These are phyloP conservation scores for Monochamus alternatus DNA, from an alignment of 2,888 invertebrate genomes.

Conservation along the genomic window DNA sequence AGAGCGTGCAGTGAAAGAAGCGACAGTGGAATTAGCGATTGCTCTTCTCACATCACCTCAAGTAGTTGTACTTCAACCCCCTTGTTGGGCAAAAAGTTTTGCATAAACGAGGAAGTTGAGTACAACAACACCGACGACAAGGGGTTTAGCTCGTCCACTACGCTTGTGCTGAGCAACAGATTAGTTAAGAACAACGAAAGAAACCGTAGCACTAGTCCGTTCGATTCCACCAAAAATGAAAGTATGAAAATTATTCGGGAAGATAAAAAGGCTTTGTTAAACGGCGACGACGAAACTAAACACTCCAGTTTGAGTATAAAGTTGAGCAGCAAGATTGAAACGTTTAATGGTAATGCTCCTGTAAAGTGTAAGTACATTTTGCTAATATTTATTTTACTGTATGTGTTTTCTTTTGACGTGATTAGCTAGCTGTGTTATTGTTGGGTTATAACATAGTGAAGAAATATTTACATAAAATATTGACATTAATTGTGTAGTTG, in stretches of 20 bases:
- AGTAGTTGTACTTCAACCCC: slow-evolving; percentile 63
- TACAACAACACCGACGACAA: slow-evolving; percentile 34
- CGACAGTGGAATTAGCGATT: slow-evolving; percentile 75
- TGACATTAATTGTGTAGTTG: no score
- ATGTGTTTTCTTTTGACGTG: background rate
- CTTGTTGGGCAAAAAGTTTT: slow-evolving; percentile 65
- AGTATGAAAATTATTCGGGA: slow-evolving; percentile 16
- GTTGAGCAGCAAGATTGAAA: slow-evolving; percentile 55
- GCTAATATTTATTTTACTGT: slow-evolving; percentile 14
- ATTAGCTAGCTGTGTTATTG: background rate
- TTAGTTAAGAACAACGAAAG: background rate
- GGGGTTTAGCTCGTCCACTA: slow-evolving; percentile 30
- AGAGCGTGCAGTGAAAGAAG: slow-evolving; percentile 73
- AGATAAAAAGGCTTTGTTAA: slow-evolving; percentile 29
- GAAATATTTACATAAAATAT: no score
- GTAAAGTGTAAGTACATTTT: slow-evolving; percentile 56
- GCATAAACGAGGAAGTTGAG: slow-evolving; percentile 65
- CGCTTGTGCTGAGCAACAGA: slow-evolving; percentile 40
- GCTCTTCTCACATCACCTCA: slow-evolving; percentile 67
- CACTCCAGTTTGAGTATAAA: slow-evolving; percentile 41
- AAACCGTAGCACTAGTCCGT: slow-evolving; percentile 16
- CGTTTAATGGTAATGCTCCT: slow-evolving; percentile 53
- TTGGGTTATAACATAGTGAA: no score
- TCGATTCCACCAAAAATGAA: slow-evolving; percentile 17
- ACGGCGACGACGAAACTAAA: slow-evolving; percentile 21